Evolutionary conservation across 1,140 invertebrate species (phyloP), one percentile per base, ranked within the genome.

Genomic region (Drosophila cardini): DNA sequence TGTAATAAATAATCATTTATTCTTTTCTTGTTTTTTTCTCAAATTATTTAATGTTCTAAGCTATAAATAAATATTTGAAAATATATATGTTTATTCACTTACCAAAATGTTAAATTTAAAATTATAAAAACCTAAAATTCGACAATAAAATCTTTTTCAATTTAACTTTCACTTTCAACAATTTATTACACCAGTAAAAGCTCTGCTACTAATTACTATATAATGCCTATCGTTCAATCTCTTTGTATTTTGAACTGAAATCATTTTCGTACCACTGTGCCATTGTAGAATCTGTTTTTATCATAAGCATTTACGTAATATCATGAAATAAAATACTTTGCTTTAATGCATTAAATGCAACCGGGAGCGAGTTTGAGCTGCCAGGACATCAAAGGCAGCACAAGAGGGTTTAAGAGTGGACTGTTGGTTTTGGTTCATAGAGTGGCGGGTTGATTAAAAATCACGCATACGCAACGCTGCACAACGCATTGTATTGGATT

Each of bases 391-490:
- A 63, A 63, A 63, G 46, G 62, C 18, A 55, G 50, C 43, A 53
- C 11, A 30, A 30, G 21, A 30, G 21, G 62, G 36, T 13, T 18
- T 34, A 30, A 57, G 34, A 36, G 53, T n/a, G 36, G 32, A 18
- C 40, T 42, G 40, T 48, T 67, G 48, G 26, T 46, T 46, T 26
- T 64, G 46, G 42, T 56, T 36, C 32, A 42, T 32, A 21, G 57
- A 48, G 43, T 18, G 53, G 60, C 46, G 72, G 64, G 77, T 78
- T 80, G 77, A 78, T 80, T 78, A 78, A 78, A 79, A 80, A 78
- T 78, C 77, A 80, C 74, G 75, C 75, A 79, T 79, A 79, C 77
- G 77, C 76, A 68, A 68, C 74, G 58, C 38, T 76, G 76, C 40
- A 76, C 76, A 75, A 65, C 64, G 72, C 40, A 60, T 69, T 74